Evolutionary conservation across 2,113 vertebrate species (phyloP), one percentile per base, ranked within the genome.

Genomic region (Caloenas nicobarica): DNA sequence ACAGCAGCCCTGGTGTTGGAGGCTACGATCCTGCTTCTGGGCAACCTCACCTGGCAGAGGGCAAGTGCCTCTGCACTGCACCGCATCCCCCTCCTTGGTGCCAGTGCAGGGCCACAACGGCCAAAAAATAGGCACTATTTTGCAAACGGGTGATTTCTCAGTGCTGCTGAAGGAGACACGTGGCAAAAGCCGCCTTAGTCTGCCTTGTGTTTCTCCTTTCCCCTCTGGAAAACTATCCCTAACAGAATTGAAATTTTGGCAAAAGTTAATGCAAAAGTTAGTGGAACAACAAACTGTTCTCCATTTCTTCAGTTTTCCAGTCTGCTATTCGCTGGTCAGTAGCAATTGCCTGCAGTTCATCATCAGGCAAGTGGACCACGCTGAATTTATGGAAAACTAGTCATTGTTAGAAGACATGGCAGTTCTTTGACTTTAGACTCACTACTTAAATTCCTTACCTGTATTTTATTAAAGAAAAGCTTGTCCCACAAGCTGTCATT

Each of bases 401-500:
- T 15, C n/a, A 10, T 3, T 51, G 22, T 36, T 4, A 33, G 72
- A 83, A 91, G 42, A 78, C 36, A 26, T 2, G 5, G 5, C 4
- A 46, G 13, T 16, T 70, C 58, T 50, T 56, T 78, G 42, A 9
- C 16, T 44, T 65, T 16, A 38, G 25, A 53, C 21, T 38, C 54
- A 7, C 21, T 56, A 84, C 48, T 40, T 33, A 10, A 62, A 44
- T n/a, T 26, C 15, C 90, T 95, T 86, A 98, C 98, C 98, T 98
- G 98, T 88, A 98, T 98, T 96, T 98, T 98, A 72, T 98, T 98
- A 76, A 98, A 98, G 90, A 98, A 98, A 38, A 98, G 95, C 22
- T 97, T 98, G 69, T 98, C 98, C 98, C 98, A 98, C 83, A 98
- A 56, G 17, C 98, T 98, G 40, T 98, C 97, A 2, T 98, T 98